These are phyloP conservation scores for Rugalucina vietnamica DNA, from an alignment of 2,888 invertebrate genomes.

Conservation along the genomic window DNA sequence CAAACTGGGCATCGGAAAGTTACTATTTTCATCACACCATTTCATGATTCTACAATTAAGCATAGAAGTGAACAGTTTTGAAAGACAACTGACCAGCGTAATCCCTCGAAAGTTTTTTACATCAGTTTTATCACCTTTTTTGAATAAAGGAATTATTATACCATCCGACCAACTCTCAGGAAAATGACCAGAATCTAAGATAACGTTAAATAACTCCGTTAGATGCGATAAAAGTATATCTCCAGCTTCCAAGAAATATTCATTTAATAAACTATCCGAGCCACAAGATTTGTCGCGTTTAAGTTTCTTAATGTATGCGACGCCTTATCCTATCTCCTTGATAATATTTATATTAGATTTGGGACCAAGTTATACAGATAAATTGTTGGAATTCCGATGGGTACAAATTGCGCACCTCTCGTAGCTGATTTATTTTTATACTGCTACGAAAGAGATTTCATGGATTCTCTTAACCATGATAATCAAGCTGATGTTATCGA, in stretches of 20 bases:
- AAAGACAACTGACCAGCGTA: conserved; percentile 3
- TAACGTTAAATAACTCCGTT: not conserved
- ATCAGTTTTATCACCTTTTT: not conserved
- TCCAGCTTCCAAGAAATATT: not conserved
- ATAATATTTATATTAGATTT: no score
- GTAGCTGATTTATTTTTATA: no score
- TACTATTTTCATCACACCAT: conserved; percentile 19
- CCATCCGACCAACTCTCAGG: not conserved
- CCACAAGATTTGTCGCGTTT: not conserved
- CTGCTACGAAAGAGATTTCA: no score
- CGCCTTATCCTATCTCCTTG: no score
- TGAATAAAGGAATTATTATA: not conserved
- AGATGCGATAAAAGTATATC: not conserved
- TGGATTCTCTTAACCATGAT: no score
- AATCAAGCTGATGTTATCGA: no score
- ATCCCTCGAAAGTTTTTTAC: conserved; percentile 30
- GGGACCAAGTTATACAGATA: no score
- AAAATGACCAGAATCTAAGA: not conserved
- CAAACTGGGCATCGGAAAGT: conserved; percentile 32
- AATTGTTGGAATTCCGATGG: no score
- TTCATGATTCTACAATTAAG: conserved; percentile 12
- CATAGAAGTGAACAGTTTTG: conserved; percentile 25
- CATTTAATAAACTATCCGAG: not conserved
- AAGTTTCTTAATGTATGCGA: no score
- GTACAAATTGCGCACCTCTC: no score